Evolutionary conservation across 2,888 invertebrate species (phyloP).

Genomic region (Eulithis testata): DNA sequence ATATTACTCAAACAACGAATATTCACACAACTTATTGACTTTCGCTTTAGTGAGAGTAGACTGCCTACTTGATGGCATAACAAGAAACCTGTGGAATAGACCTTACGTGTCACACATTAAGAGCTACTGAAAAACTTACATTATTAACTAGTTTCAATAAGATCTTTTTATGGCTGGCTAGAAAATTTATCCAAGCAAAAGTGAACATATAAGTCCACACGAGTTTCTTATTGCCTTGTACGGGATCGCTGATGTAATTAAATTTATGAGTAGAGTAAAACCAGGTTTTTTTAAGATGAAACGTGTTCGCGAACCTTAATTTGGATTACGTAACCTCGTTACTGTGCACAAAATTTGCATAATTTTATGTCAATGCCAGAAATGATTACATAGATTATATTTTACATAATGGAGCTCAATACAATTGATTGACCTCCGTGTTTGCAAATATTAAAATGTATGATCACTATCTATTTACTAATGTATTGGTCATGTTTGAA

Average conservation of each 20-base stretch:
- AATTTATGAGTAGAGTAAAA: conserved; percentile 26
- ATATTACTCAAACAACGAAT: conserved; percentile 32
- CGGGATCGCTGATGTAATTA: conserved; percentile 35
- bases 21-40: conserved; percentile 51
- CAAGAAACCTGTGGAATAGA: conserved; percentile 52
- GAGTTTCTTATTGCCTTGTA: conserved; percentile 45
- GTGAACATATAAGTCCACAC: conserved; percentile 39
- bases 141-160: conserved; percentile 32
- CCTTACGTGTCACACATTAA: conserved; percentile 50
- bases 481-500: too few relatives aligned
- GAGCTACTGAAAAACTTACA: conserved; percentile 17
- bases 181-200: conserved; percentile 33
- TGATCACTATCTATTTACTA: too few relatives aligned
- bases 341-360: conserved; percentile 30
- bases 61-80: conserved; percentile 39
- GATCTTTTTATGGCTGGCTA: conserved; percentile 23
- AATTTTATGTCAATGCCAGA: conserved; percentile 38
- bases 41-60: conserved; percentile 72
- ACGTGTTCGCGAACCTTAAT: conserved; percentile 27
- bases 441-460: background rate
- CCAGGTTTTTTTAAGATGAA: conserved; percentile 23
- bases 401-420: conserved; percentile 10
- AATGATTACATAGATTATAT: conserved; percentile 20
- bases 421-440: conserved; percentile 7
- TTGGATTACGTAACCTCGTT: conserved; percentile 31